Conservation (phyloP, 2,797 vertebrate genomes). For the Mormyrops attenuatus region DNA sequence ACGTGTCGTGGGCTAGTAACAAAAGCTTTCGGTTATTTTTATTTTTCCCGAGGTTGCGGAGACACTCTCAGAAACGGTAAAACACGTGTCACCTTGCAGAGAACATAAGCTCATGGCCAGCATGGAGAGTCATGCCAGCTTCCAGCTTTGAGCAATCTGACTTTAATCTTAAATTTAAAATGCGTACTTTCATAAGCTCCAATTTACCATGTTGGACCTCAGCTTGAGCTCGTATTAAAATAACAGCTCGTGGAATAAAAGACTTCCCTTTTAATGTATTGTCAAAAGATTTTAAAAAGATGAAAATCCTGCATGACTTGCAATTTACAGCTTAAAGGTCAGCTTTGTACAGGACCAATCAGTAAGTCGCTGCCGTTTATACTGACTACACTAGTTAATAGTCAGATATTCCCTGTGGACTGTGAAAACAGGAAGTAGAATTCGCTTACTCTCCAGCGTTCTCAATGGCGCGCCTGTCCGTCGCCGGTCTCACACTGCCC, state of each 20-base stretch:
- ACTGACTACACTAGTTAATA: background rate
- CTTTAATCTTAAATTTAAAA: background rate
- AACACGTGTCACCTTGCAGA: conserved; percentile 8
- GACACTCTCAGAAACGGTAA: background rate
- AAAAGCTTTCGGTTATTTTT: conserved; percentile 9
- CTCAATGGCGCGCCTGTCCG: background rate
- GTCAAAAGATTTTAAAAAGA: conserved; percentile 1
- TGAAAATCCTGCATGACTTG: background rate
- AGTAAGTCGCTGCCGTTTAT: background rate
- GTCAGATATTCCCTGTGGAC: background rate
- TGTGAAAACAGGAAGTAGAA: background rate
- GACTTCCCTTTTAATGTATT: background rate
- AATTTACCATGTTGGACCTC: background rate
- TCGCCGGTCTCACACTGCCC: background rate
- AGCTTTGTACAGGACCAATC: background rate
- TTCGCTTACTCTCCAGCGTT: background rate
- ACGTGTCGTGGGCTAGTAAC: background rate
- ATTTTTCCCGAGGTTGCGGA: background rate
- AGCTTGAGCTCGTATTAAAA: background rate
- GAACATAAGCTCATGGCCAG: background rate
- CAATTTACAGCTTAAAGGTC: background rate
- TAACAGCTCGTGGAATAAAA: background rate
- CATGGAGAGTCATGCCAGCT: background rate
- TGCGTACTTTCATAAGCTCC: background rate
- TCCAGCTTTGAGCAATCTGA: background rate